A percentile compares a stretch with the other conserved stretches of the same genome.
phyloP scores from a whole-genome alignment of 2,797 vertebrate species.

The Cyprinella venusta region DNA sequence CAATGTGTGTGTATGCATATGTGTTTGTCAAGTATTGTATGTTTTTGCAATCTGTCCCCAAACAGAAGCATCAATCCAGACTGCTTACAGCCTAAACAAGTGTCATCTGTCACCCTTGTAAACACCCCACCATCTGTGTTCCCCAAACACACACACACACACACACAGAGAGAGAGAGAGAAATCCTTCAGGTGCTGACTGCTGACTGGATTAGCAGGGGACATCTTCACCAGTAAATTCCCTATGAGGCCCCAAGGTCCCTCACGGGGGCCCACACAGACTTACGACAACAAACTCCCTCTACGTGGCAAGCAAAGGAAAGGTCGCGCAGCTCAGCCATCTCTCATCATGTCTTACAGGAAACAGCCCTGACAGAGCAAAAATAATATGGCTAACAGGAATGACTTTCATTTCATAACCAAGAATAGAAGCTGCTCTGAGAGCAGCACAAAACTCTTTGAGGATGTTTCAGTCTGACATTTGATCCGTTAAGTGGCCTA shows the following conservation, averaged over 20 bases:
- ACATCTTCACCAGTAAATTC: conserved; percentile 39
- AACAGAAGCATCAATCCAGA: conserved; percentile 19
- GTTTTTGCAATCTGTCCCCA: background rate
- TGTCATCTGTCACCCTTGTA: conserved; percentile 46
- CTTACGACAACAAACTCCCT: conserved; percentile 19
- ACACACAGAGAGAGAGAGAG: too few relatives aligned
- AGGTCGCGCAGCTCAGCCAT: conserved; percentile 5
- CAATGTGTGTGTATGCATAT: background rate
- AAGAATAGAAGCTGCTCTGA: conserved; percentile 26
- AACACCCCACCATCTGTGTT: conserved; percentile 56
- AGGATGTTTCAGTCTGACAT: conserved; percentile 30
- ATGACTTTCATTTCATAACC: conserved; percentile 35
- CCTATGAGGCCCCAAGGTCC: conserved; percentile 3
- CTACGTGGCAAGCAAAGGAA: background rate
- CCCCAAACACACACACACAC: conserved; percentile 13
- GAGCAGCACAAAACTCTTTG: background rate
- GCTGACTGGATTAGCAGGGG: conserved; percentile 11
- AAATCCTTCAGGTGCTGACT: conserved; percentile 20
- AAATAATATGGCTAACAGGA: conserved; percentile 25
- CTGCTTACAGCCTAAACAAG: conserved; percentile 48
- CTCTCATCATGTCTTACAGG: conserved; percentile 20
- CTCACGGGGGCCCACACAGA: conserved; percentile 12
- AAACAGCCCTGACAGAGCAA: conserved; percentile 38
- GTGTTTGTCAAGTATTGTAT: background rate
- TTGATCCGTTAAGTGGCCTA: conserved; percentile 22